A percentile compares a stretch with the other conserved stretches of the same genome.
These are phyloP conservation scores for Lymantria dispar DNA, from an alignment of 2,888 invertebrate genomes.

Conservation along the genomic window DNA sequence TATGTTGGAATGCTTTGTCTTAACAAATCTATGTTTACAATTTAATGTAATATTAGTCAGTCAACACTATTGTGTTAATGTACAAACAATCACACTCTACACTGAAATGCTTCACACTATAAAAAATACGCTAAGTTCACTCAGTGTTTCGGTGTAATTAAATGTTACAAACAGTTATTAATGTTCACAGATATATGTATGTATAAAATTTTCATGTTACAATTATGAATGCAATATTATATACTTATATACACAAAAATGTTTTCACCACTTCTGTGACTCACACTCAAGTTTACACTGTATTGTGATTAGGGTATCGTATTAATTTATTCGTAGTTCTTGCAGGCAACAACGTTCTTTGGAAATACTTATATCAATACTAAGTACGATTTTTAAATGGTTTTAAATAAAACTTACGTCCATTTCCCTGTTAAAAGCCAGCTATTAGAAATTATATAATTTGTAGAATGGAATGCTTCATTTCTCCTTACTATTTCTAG, in stretches of 20 bases:
- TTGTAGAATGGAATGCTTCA: slow-evolving; percentile 81
- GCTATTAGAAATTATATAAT: slow-evolving; percentile 75
- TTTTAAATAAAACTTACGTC: slow-evolving; percentile 66
- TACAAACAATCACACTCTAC: slow-evolving; percentile 65
- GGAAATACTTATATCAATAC: slow-evolving; percentile 37
- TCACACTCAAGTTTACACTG: slow-evolving; percentile 57
- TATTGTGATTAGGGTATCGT: slow-evolving; percentile 41
- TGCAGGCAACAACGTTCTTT: slow-evolving; percentile 51
- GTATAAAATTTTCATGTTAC: slow-evolving; percentile 38
- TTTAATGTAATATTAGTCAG: slow-evolving; percentile 49
- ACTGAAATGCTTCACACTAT: slow-evolving; percentile 61
- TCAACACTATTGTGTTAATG: slow-evolving; percentile 65
- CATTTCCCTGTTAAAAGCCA: slow-evolving; percentile 81
- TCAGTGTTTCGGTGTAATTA: slow-evolving; percentile 51
- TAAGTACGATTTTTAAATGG: slow-evolving; percentile 48
- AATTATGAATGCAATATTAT: slow-evolving; percentile 21
- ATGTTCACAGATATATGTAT: slow-evolving; percentile 41
- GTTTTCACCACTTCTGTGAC: slow-evolving; percentile 49
- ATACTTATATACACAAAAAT: slow-evolving; percentile 37
- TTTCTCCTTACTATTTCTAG: slow-evolving; percentile 78
- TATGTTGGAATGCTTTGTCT: slow-evolving; percentile 43
- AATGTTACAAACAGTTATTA: slow-evolving; percentile 42
- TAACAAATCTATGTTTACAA: slow-evolving; percentile 11
- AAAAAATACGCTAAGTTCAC: slow-evolving; percentile 45
- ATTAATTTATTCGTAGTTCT: slow-evolving; percentile 46